A percentile compares a stretch with the other conserved stretches of the same genome.
Evolutionary conservation across 2,797 vertebrate species (phyloP).

Genomic region (Platyrinchus mystaceus): DNA sequence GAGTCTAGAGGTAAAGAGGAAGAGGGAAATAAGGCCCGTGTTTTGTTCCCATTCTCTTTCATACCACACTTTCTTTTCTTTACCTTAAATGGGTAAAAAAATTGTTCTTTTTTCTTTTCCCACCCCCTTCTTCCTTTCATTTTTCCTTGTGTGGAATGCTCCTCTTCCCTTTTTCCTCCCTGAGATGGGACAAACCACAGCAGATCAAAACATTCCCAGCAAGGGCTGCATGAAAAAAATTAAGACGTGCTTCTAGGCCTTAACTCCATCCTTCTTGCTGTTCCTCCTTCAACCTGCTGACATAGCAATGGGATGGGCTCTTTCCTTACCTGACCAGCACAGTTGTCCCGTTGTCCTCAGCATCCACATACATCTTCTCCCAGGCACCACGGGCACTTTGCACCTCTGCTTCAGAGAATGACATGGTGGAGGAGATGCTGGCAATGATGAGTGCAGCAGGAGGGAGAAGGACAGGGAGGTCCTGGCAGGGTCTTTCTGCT

Average conservation of each 20-base stretch:
- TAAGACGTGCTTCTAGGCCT: neutral
- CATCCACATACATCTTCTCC: conserved; percentile 56
- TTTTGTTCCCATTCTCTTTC: neutral
- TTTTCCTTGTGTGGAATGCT: neutral
- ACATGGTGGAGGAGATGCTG: neutral
- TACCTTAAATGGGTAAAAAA: neutral
- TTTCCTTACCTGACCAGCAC: conserved; percentile 61
- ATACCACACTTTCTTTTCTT: neutral
- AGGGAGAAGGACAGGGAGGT: neutral
- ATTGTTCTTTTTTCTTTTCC: neutral
- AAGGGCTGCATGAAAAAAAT: neutral
- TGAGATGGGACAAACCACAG: neutral
- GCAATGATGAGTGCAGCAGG: neutral
- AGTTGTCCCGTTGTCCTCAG: conserved; percentile 44
- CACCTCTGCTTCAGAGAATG: conserved; percentile 46
- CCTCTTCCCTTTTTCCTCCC: neutral
- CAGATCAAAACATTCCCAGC: neutral
- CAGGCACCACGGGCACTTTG: conserved; percentile 45
- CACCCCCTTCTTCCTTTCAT: neutral
- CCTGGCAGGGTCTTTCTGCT: neutral
- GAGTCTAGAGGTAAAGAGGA: neutral
- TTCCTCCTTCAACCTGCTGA: neutral
- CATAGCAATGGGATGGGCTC: neutral
- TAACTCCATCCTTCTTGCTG: neutral
- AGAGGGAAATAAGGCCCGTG: neutral